Percentiles rank a stretch among this genome's conserved stretches.
Conservation (phyloP, 2,888 invertebrate species). For the Bellardia bayeri region DNA sequence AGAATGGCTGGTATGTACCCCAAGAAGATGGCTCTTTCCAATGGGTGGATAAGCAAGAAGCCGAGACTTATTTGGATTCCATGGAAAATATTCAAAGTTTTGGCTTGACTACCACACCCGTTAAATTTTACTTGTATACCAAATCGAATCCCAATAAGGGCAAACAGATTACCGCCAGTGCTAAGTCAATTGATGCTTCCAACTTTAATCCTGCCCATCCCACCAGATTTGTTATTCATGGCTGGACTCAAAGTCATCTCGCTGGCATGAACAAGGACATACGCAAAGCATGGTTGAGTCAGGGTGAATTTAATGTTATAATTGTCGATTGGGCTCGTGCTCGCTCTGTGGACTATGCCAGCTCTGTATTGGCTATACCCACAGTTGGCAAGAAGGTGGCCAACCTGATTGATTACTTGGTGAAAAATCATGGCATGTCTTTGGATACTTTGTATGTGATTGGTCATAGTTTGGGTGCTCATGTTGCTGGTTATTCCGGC, state of each 20-base stretch:
- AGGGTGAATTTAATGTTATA: slow-evolving; percentile 86
- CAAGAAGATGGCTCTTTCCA: slow-evolving; percentile 62
- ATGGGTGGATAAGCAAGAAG: slow-evolving; percentile 66
- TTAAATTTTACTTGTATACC: slow-evolving; percentile 78
- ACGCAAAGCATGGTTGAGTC: slow-evolving; percentile 85
- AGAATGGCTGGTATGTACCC: slow-evolving; percentile 75
- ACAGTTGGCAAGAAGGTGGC: slow-evolving; percentile 80
- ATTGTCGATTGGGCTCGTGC: slow-evolving; percentile 87
- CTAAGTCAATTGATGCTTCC: slow-evolving; percentile 69
- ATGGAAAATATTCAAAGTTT: slow-evolving; percentile 73
- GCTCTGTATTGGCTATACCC: slow-evolving; percentile 84
- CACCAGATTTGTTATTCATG: slow-evolving; percentile 84
- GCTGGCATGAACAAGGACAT: slow-evolving; percentile 78
- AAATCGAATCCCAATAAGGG: slow-evolving; percentile 76
- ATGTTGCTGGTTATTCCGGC: slow-evolving; percentile 87
- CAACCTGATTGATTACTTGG: slow-evolving; percentile 82
- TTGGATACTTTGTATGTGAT: slow-evolving; percentile 85
- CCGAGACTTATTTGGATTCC: not conserved
- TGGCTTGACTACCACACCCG: slow-evolving; percentile 13
- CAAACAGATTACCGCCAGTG: slow-evolving; percentile 73
- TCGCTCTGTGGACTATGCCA: slow-evolving; percentile 85
- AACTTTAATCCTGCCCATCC: slow-evolving; percentile 75
- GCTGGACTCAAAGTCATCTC: slow-evolving; percentile 85
- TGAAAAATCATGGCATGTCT: slow-evolving; percentile 84
- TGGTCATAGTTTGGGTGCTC: slow-evolving; percentile 87